phyloP scores from a whole-genome alignment of 2,888 invertebrate genomes.

The Nomada ruficornis region DNA sequence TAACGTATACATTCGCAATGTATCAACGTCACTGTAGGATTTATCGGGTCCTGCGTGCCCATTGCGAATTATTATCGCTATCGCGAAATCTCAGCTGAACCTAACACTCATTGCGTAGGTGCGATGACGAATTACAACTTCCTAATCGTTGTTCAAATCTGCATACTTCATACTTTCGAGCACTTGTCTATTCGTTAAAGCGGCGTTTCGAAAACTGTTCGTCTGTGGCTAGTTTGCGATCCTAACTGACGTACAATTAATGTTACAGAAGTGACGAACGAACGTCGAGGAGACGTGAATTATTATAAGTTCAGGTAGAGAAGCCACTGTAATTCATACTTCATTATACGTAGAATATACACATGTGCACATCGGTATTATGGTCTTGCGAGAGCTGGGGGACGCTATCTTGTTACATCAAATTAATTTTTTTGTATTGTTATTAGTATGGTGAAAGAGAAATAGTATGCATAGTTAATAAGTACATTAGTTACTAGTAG shows the following conservation, averaged over 20 bases:
- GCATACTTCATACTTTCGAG: constrained; percentile 30
- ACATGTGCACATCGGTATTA: background rate
- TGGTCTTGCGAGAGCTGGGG: no score
- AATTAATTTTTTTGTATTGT: background rate
- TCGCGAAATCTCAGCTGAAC: constrained; percentile 48
- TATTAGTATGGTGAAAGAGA: background rate
- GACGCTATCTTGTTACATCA: background rate
- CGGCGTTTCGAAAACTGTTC: background rate
- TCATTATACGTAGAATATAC: background rate
- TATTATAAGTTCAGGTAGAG: background rate
- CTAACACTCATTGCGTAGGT: constrained; percentile 58
- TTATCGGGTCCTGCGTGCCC: constrained; percentile 51
- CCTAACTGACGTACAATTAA: background rate
- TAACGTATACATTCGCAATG: constrained; percentile 34
- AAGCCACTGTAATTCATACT: background rate
- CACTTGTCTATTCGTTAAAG: constrained; percentile 16
- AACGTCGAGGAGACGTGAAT: background rate
- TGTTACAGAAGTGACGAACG: constrained; percentile 13
- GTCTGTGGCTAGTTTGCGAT: constrained; percentile 2
- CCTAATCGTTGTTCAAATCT: constrained; percentile 57
- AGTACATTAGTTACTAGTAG: background rate
- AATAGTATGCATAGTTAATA: background rate
- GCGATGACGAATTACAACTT: constrained; percentile 59
- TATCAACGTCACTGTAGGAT: constrained; percentile 48
- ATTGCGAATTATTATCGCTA: constrained; percentile 53